These are phyloP conservation scores for Caerostris extrusa DNA, from an alignment of 1,140 invertebrate species.

Conservation along the genomic window DNA sequence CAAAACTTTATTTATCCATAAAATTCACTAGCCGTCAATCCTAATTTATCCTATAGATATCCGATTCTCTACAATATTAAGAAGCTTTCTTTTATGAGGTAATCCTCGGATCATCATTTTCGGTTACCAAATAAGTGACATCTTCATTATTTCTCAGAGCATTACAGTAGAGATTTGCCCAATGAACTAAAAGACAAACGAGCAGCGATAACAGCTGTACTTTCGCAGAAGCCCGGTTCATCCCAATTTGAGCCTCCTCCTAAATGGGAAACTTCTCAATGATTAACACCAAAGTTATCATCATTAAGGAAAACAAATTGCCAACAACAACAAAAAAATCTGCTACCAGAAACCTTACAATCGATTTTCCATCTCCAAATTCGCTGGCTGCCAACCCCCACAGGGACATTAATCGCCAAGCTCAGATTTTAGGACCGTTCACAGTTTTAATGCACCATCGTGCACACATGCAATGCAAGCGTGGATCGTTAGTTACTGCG, in stretches of 20 bases:
- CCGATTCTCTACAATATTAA: too few relatives aligned
- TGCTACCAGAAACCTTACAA: neutral
- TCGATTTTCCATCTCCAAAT: neutral
- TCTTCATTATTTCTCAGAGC: too few relatives aligned
- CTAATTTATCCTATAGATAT: too few relatives aligned
- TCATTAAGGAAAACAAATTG: neutral
- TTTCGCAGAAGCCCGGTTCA: too few relatives aligned
- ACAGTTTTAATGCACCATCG: neutral
- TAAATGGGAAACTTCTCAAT: neutral
- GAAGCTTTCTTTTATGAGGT: too few relatives aligned
- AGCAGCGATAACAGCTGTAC: too few relatives aligned
- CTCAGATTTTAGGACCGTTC: neutral
- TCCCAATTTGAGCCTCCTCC: neutral
- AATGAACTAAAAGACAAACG: too few relatives aligned
- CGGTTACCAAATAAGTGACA: too few relatives aligned
- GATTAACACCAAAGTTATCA: neutral
- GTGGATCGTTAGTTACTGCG: slow-evolving; percentile 1
- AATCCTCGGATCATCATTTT: too few relatives aligned
- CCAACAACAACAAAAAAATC: neutral
- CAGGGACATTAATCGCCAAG: slow-evolving; percentile 9
- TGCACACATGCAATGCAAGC: neutral
- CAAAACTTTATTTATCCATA: too few relatives aligned
- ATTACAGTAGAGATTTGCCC: too few relatives aligned
- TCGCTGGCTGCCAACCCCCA: neutral
- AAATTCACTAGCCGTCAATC: too few relatives aligned